These are phyloP conservation scores for Bergia puertoricense DNA, from an alignment of 92 coral and sea anemone genomes.

Conservation along the genomic window DNA sequence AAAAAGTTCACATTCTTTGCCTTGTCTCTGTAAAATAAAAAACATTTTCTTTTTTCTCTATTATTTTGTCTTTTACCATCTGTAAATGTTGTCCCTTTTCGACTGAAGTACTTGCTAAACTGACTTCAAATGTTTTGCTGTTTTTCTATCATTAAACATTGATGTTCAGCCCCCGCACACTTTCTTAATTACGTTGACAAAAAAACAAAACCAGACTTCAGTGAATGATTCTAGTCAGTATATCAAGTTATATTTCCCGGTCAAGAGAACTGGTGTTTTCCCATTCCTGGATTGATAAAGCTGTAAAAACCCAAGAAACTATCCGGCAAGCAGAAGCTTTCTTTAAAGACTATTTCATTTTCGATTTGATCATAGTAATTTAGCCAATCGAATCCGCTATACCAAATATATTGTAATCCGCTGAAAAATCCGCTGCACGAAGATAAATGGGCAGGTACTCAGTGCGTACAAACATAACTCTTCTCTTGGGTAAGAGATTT, in stretches of 20 bases:
- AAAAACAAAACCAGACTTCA: neutral
- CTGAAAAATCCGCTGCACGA: neutral
- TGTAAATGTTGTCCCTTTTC: neutral
- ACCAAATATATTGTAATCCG: neutral
- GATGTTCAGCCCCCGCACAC: neutral
- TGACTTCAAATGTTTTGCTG: neutral
- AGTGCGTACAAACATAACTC: neutral
- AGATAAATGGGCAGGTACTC: neutral
- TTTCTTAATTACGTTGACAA: neutral
- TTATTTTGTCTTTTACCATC: neutral
- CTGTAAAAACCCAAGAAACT: neutral
- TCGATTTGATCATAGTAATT: neutral
- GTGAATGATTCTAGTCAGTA: neutral
- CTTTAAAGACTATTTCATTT: no score
- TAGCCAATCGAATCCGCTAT: neutral
- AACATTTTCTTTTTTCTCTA: neutral
- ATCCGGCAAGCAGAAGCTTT: neutral
- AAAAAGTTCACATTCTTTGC: no score
- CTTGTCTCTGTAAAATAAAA: neutral
- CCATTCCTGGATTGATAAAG: neutral
- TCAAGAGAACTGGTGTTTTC: neutral
- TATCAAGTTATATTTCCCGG: no score
- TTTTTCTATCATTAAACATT: constrained; percentile 19
- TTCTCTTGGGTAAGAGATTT: neutral
- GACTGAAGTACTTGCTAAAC: neutral